phyloP scores from a whole-genome alignment of 2,113 vertebrate genomes.

The Hippoglossus stenolepis region DNA sequence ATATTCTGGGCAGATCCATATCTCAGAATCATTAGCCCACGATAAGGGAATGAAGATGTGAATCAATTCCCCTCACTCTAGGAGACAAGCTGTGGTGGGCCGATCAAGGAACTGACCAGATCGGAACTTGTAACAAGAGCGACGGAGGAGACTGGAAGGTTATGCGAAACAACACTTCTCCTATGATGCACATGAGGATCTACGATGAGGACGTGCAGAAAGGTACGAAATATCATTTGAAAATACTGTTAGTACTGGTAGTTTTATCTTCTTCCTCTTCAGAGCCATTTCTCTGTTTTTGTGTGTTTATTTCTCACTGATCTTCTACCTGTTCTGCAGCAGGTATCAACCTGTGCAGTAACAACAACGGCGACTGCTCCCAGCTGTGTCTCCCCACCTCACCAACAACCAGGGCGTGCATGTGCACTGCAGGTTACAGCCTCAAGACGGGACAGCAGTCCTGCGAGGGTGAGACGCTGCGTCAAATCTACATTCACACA shows the following conservation, averaged over 20 bases:
- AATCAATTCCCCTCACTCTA: slow-evolving; percentile 51
- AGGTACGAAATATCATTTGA: slow-evolving; percentile 42
- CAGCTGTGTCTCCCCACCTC: slow-evolving; percentile 97
- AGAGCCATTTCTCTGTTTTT: neutral
- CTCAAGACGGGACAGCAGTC: slow-evolving; percentile 93
- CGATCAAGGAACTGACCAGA: slow-evolving; percentile 92
- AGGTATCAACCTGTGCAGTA: slow-evolving; percentile 91
- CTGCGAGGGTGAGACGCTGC: slow-evolving; percentile 86
- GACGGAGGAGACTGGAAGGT: slow-evolving; percentile 87
- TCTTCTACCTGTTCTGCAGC: slow-evolving; percentile 30
- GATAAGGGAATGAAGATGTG: neutral
- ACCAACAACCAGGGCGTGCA: slow-evolving; percentile 88
- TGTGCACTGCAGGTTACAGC: slow-evolving; percentile 97
- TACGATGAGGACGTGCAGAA: slow-evolving; percentile 91
- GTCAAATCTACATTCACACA: neutral
- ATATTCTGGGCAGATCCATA: neutral
- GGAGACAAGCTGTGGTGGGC: slow-evolving; percentile 98
- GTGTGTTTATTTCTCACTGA: neutral
- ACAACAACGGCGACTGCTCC: slow-evolving; percentile 94
- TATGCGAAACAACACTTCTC: slow-evolving; percentile 91
- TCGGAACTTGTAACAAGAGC: slow-evolving; percentile 94
- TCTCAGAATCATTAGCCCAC: neutral
- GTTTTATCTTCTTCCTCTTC: no score
- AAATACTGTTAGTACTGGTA: no score
- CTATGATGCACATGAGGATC: slow-evolving; percentile 99